Conservation (phyloP, 2,797 vertebrate species). For the Tympanoctomys barrerae region DNA sequence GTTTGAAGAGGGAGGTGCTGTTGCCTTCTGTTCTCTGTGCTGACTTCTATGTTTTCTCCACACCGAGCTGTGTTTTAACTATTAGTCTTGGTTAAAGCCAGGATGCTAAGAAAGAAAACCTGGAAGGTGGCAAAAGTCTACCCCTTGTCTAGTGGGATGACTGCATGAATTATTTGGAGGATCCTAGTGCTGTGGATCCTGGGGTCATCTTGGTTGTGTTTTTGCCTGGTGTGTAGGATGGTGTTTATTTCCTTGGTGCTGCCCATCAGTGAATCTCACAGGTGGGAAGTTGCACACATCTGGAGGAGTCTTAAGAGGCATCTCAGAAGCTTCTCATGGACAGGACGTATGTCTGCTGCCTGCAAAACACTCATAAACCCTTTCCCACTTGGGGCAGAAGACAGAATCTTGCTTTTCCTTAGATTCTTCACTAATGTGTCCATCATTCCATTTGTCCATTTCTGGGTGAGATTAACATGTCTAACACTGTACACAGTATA, state of each 20-base stretch:
- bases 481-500: not conserved
- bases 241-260: not conserved
- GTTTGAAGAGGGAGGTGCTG: not conserved
- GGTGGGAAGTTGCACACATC: not conserved
- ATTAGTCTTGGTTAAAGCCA: not conserved
- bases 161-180: not conserved
- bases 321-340: not conserved
- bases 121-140: not conserved
- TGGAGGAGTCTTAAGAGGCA: not conserved
- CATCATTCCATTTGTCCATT: not conserved
- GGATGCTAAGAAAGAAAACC: not conserved
- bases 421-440: not conserved
- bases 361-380: not conserved
- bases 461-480: not conserved
- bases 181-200: no score
- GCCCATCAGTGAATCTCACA: not conserved
- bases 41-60: not conserved
- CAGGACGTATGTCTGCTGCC: not conserved
- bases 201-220: not conserved
- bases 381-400: not conserved
- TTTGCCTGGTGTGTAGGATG: not conserved
- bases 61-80: not conserved
- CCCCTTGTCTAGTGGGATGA: not conserved
- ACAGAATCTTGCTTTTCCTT: not conserved
- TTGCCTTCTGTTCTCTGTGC: not conserved